phyloP scores from a whole-genome alignment of 2,113 vertebrate genomes.

The Sarotherodon lohbergeri region DNA sequence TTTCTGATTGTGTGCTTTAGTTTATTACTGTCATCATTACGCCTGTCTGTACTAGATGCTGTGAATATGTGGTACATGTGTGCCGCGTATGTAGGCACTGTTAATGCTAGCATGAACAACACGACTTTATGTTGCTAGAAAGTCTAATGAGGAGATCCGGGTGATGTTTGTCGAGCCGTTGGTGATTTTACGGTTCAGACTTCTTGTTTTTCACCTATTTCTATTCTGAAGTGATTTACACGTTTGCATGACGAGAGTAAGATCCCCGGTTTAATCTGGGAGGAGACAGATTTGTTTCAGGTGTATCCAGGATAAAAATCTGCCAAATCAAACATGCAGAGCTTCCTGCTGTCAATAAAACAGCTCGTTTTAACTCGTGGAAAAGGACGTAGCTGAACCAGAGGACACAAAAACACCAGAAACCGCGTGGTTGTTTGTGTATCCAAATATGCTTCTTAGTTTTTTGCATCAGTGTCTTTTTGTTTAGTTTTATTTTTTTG shows the following conservation, averaged over 20 bases:
- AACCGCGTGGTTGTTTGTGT: not conserved
- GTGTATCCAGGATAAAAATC: not conserved
- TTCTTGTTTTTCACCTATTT: not conserved
- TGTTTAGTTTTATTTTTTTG: not conserved
- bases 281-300: not conserved
- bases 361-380: not conserved
- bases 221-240: not conserved
- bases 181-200: not conserved
- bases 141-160: not conserved
- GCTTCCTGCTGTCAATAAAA: not conserved
- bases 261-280: fast-evolving
- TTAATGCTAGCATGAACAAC: not conserved
- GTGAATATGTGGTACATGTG: not conserved
- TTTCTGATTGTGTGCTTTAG: not conserved
- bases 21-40: fast-evolving
- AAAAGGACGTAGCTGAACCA: not conserved
- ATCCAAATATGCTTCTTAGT: not conserved
- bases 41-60: not conserved
- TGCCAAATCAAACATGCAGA: not conserved
- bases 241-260: not conserved
- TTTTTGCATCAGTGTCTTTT: not conserved
- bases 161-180: not conserved
- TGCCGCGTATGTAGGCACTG: fast-evolving
- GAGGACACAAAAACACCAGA: not conserved
- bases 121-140: not conserved